Base-by-base conservation (phyloP, 2,113 vertebrate species). In the Siniperca chuatsi region DNA sequence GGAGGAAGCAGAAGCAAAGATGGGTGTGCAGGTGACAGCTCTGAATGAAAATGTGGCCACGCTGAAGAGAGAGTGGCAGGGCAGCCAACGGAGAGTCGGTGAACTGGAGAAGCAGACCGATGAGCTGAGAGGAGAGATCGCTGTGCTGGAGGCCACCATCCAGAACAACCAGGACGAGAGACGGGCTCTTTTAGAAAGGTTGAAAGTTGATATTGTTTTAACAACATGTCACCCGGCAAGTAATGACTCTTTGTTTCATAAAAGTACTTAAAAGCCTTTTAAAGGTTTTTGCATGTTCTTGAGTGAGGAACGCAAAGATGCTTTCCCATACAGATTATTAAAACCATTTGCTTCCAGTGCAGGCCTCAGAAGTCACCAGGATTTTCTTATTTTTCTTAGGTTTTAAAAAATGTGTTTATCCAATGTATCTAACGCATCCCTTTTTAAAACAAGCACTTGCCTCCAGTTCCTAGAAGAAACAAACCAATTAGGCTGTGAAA, bases 151-250 rank as follows among this genome's bases (percentile, higher is more conserved):
- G 91, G 99, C 99, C 78, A 99, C 99, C 0, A 97, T 99, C 65
- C 98, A 99, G 91, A 99, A 99, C 93, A 98, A 99, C 88, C 99
- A 99, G 92, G 99, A 99, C 5, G 98, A 99, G 90, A 96, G 98
- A 74, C 96, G 98, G 11, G 97, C 98, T 0, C 95, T 99, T 3
- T 82, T 99, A 72, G 98, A 99, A 92, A 97, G 99, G 99, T 98
- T 29, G 29, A 29, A 65, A 62, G 89, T 33, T 37, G 42, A 70
- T 11, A 2, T 23, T 6, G 16, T 18, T 35, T 69, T 1, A 25
- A 55, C 3, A n/a, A 21, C 15, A 15, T 40, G 6, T 25, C 15
- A 11, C 0, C 29, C 37, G 62, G 25, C 35, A 67, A 20, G 16
- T 37, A 6, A 64, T 55, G 12, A 46, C 4, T 23, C 23, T 11